These are phyloP conservation scores for Montipora foliosa DNA, from an alignment of 64 coral and sea anemone species.

Conservation along the genomic window DNA sequence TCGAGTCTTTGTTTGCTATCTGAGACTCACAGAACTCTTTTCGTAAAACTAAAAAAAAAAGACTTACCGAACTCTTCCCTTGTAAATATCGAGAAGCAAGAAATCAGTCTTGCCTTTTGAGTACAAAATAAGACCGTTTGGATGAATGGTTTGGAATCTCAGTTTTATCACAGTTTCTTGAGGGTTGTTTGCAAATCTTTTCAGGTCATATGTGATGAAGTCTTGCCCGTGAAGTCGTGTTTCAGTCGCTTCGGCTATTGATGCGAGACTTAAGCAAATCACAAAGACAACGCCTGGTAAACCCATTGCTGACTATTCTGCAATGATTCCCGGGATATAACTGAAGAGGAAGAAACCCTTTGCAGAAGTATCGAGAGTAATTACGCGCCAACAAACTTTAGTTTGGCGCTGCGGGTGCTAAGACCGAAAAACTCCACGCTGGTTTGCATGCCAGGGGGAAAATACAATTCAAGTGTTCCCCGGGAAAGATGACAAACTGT, in stretches of 20 bases:
- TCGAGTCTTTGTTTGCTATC: background rate
- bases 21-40: background rate
- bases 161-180: slow-evolving; percentile 14
- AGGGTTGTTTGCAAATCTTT: background rate
- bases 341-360: background rate
- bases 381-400: slow-evolving; percentile 50
- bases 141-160: slow-evolving; percentile 67
- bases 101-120: background rate
- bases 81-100: background rate
- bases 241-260: background rate
- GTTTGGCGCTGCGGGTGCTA: slow-evolving; percentile 23
- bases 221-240: background rate
- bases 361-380: background rate
- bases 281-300: background rate
- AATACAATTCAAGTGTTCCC: slow-evolving; percentile 1
- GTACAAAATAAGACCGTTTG: slow-evolving; percentile 56
- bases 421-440: background rate
- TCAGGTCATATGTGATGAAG: slow-evolving; percentile 3
- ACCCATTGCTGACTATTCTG: background rate
- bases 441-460: slow-evolving; percentile 22
- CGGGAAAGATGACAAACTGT: slow-evolving; percentile 9
- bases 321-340: background rate
- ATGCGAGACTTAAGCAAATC: background rate
- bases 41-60: background rate
- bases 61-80: slow-evolving; percentile 36